Base-by-base conservation (phyloP, 2,797 vertebrate genomes). In the Siniperca scherzeri region DNA sequence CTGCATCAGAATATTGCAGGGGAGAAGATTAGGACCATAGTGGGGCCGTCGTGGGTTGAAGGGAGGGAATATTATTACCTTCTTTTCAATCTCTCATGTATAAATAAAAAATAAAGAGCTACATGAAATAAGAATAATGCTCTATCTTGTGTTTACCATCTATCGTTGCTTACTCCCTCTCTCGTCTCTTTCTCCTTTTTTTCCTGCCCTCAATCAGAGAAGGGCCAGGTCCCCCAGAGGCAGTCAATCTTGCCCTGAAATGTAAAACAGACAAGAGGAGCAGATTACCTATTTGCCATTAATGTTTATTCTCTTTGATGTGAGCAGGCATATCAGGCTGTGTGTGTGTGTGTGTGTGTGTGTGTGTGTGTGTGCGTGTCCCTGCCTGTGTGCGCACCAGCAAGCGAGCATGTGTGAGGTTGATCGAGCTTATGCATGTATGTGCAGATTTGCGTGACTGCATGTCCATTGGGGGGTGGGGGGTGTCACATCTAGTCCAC, bases 11-110 rank as follows among this genome's bases (percentile, higher is more conserved):
- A 98, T 98, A 97, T 97, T 97, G 96, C 96, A 77, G 84, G 88
- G 94, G 93, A 96, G 96, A 97, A 97, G 97, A 99, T 97, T 97
- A 97, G 96, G 96, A 92, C 95, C 93, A 94, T 95, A 87, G 87
- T 84, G 65, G 74, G 77, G 78, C 82, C 57, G 59, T 87, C 74
- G 60, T 80, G 67, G 82, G 82, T 87, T 87, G 88, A 86, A 89
- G 82, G 81, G 53, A 90, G 84, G 76, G 90, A 87, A 88, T 91
- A 90, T 90, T 92, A 94, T 95, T 94, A 91, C 93, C 91, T 90
- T 90, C 84, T 92, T 92, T 94, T 89, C 89, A 84, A 90, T 94
- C 88, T 78, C 89, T 84, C 76, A 77, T 90, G 88, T 92, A 93
- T 94, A 88, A 94, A 94, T 93, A 94, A 89, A 92, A 93, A 93